Conservation (phyloP, 2,113 vertebrate species). For the Xenopus borealis region DNA sequence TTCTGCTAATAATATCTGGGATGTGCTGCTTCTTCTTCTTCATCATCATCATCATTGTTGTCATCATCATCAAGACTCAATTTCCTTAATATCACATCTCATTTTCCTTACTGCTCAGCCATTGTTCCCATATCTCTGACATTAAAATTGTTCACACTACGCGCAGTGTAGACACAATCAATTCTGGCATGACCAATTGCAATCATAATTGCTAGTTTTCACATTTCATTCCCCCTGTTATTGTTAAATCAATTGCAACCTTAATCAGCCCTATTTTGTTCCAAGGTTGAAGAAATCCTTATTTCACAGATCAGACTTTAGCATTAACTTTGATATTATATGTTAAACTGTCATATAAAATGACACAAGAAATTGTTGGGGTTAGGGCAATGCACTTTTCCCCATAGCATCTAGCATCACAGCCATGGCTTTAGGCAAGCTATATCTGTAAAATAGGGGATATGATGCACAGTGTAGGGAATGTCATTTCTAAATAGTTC, state of each 20-base stretch:
- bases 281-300: too few relatives aligned
- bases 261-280: conserved; percentile 16
- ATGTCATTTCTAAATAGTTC: too few relatives aligned
- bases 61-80: neutral
- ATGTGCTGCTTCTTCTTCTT: neutral
- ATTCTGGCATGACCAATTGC: neutral
- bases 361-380: too few relatives aligned
- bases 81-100: too few relatives aligned
- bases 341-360: too few relatives aligned
- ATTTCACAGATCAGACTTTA: too few relatives aligned
- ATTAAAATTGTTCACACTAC: neutral
- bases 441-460: too few relatives aligned
- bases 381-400: too few relatives aligned
- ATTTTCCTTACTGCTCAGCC: neutral
- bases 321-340: too few relatives aligned
- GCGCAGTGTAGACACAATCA: neutral
- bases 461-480: too few relatives aligned
- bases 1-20: neutral
- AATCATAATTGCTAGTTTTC: neutral
- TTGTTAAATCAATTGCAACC: neutral
- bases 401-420: too few relatives aligned
- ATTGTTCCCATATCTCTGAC: neutral
- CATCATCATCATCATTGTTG: neutral
- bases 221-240: neutral
- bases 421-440: too few relatives aligned